phyloP scores from a whole-genome alignment of 1,140 invertebrate species.

The Euschistus heros region DNA sequence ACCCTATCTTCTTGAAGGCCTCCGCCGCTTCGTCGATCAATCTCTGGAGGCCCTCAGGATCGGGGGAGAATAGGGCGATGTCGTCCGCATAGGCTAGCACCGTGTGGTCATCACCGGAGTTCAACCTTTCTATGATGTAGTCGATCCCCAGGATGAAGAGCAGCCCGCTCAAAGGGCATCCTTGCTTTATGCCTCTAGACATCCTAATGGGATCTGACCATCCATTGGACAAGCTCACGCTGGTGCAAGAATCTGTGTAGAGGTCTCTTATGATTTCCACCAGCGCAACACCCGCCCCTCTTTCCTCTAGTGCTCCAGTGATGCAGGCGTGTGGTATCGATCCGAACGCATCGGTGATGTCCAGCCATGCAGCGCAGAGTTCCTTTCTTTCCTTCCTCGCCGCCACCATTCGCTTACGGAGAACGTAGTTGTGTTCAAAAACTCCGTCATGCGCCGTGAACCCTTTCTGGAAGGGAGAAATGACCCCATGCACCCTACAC shows the following conservation, averaged over 20 bases:
- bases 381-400: too few relatives aligned
- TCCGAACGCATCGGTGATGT: conserved; percentile 33
- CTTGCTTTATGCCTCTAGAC: conserved; percentile 34
- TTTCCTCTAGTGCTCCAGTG: conserved; percentile 15
- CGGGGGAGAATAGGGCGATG: background rate
- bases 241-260: background rate
- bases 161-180: conserved; percentile 35
- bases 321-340: conserved; percentile 31
- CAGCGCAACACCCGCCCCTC: conserved; percentile 19
- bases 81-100: background rate
- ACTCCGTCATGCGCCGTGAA: background rate
- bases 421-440: background rate
- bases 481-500: background rate
- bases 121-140: conserved; percentile 25
- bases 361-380: conserved; percentile 29
- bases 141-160: conserved; percentile 38
- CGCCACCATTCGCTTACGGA: background rate
- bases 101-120: background rate
- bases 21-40: background rate
- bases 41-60: background rate
- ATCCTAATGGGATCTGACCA: conserved; percentile 31
- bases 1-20: background rate
- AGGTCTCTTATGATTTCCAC: conserved; percentile 30
- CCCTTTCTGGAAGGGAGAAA: background rate
- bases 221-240: background rate